Base-by-base conservation (phyloP, 1,140 invertebrate species). In the Drosophila subpulchrella region DNA sequence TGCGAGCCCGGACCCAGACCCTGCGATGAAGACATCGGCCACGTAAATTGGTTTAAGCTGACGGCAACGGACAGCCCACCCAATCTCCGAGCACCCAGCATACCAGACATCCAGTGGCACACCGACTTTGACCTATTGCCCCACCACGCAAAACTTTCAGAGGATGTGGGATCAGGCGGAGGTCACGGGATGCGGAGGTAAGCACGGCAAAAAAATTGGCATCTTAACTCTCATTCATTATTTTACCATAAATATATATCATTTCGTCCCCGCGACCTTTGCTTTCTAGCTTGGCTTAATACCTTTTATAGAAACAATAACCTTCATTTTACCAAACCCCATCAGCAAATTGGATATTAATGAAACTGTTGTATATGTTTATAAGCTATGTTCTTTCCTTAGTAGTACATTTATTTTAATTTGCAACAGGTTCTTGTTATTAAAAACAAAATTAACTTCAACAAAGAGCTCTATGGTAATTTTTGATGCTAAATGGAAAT, bases 11-110 rank as follows among this genome's bases (percentile, higher is more conserved):
- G 55, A 60, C 56, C 15, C 41, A 50, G 48, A 39, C 36, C 76
- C 66, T 51, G 67, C 48, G 75, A 89, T 89, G 74, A 89, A 89
- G 84, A 89, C 85, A 84, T 89, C 74, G 84, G 74, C 77, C 48
- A 83, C 84, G 80, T 89, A 89, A 89, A 89, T 89, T 89, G 84
- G 84, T 89, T 89, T 89, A 89, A 89, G 84, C 84, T 85, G 81
- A 85, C 77, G 83, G 72, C 75, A 72, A 67, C 53, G 60, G 70
- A 65, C 77, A 50, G 61, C 42, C 58, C 63, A 70, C 59, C 53
- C 63, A 76, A 57, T 30, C 73, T 53, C 13, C 65, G 17, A 7
- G 44, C 50, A 17, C 15, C 12, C 36, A 50, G 42, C 54, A 46
- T 41, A 15, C 44, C 30, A 44, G 60, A n/a, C 56, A 56, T 39